These are phyloP conservation scores for Herminia tarsipennalis DNA, from an alignment of 2,888 invertebrate genomes.

Conservation along the genomic window DNA sequence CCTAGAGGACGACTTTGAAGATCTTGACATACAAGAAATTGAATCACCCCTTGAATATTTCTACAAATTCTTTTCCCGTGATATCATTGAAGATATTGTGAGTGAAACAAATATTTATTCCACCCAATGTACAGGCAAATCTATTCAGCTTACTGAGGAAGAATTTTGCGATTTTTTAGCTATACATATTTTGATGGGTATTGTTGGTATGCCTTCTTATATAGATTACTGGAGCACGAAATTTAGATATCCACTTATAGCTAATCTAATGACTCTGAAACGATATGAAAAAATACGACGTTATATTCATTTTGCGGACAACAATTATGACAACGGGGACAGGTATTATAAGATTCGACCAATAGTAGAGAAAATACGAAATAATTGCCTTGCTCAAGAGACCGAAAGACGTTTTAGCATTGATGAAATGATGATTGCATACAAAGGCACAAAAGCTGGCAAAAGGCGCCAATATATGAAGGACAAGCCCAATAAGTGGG, in stretches of 20 bases:
- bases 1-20: neutral
- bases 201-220: neutral
- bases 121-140: neutral
- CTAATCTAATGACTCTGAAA: neutral
- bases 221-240: neutral
- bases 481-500: no score
- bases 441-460: no score
- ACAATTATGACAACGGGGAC: no score
- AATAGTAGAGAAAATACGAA: no score
- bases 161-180: neutral
- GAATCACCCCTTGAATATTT: neutral
- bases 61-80: neutral
- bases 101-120: neutral
- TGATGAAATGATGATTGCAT: no score
- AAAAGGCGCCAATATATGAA: no score
- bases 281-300: neutral
- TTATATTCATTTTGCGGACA: slow-evolving; percentile 1
- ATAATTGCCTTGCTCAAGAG: no score
- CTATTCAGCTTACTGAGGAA: neutral
- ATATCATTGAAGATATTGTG: neutral
- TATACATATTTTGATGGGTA: neutral
- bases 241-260: no score
- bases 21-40: neutral
- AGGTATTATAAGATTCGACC: no score
- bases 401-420: no score